A percentile compares a stretch with the other conserved stretches of the same genome.
Evolutionary conservation across 2,797 vertebrate species (phyloP).

Genomic region (Alauda arvensis): DNA sequence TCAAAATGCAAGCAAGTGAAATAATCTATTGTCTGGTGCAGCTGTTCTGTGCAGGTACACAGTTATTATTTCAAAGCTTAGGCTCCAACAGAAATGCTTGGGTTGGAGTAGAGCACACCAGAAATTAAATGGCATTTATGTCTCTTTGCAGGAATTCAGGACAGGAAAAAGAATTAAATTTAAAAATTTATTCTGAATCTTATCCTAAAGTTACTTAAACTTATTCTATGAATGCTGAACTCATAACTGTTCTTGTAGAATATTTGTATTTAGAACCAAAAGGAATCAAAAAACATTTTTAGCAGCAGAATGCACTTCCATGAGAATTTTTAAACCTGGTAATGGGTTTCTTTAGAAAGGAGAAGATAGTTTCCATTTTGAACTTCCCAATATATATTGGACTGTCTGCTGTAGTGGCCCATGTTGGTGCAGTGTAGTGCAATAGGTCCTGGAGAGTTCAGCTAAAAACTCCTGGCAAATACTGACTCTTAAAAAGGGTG

Average conservation of each 20-base stretch:
- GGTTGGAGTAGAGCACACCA: background rate
- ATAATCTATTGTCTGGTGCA: background rate
- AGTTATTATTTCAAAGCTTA: background rate
- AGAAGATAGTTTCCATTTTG: background rate
- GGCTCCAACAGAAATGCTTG: background rate
- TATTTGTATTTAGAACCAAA: background rate
- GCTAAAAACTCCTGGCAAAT: background rate
- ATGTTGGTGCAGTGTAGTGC: background rate
- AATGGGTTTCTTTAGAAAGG: background rate
- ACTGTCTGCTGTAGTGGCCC: background rate
- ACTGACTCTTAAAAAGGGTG: background rate
- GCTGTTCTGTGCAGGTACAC: background rate
- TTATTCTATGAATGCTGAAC: background rate
- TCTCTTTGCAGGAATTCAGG: background rate
- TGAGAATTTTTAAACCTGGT: background rate
- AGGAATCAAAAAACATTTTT: background rate
- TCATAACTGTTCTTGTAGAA: background rate
- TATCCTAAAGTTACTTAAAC: background rate
- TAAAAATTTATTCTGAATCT: background rate
- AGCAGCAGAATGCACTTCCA: background rate
- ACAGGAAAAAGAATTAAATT: background rate
- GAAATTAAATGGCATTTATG: background rate
- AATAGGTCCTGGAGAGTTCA: background rate
- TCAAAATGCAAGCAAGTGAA: slow-evolving; percentile 12
- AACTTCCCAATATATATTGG: background rate